These are phyloP conservation scores for Cladopsammia gracilis DNA, from an alignment of 64 coral and sea anemone genomes.

Conservation along the genomic window DNA sequence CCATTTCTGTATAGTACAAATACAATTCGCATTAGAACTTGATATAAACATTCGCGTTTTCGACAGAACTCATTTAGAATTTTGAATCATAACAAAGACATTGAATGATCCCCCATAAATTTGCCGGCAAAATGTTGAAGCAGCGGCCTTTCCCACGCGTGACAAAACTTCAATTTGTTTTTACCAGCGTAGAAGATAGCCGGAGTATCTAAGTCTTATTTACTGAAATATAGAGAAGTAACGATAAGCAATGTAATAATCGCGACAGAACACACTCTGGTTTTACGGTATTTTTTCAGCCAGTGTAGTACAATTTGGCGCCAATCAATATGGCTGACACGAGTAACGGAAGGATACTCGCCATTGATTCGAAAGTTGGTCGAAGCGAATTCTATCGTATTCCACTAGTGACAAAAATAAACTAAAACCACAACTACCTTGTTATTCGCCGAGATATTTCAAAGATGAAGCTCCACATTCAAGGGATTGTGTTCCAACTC, in stretches of 20 bases:
- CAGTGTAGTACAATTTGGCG: slow-evolving; percentile 64
- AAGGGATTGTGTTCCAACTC: slow-evolving; percentile 46
- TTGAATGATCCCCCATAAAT: slow-evolving; percentile 58
- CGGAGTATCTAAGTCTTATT: neutral
- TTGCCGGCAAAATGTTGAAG: slow-evolving; percentile 63
- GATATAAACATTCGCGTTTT: neutral
- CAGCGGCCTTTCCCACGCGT: slow-evolving; percentile 63
- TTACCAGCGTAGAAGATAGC: neutral
- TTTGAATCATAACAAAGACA: slow-evolving; percentile 73
- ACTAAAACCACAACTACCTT: slow-evolving; percentile 64
- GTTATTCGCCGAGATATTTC: slow-evolving; percentile 8
- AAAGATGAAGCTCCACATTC: slow-evolving; percentile 9
- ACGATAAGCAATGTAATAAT: neutral
- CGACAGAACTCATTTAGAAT: slow-evolving; percentile 34
- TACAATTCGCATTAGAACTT: slow-evolving; percentile 24
- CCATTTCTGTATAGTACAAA: slow-evolving; percentile 51
- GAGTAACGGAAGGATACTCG: slow-evolving; percentile 15
- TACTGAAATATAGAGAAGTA: slow-evolving; percentile 9
- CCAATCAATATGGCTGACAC: slow-evolving; percentile 73
- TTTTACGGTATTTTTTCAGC: neutral
- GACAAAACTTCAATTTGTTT: neutral
- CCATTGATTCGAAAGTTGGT: neutral
- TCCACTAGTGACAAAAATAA: neutral
- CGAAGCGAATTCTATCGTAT: neutral
- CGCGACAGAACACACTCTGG: neutral